A percentile compares a stretch with the other conserved stretches of the same genome.
Evolutionary conservation across 1,140 invertebrate species (phyloP).

Genomic region (Drosophila albomicans): DNA sequence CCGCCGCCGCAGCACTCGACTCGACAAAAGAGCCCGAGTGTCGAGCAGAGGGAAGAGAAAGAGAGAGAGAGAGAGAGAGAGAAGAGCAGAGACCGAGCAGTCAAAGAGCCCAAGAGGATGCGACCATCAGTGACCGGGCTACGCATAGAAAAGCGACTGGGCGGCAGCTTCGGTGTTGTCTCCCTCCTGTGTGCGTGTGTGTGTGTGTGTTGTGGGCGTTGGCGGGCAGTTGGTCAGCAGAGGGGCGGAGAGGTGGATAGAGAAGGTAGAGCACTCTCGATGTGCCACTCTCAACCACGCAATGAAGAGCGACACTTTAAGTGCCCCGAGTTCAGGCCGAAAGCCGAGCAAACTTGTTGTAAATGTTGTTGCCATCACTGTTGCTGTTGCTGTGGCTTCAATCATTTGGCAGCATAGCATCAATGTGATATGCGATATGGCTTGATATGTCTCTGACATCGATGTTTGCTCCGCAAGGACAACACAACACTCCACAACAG

Average conservation of each 20-base stretch:
- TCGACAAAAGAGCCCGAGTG: constrained; percentile 21
- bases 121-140: constrained; percentile 53
- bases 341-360: constrained; percentile 49
- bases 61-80: too few relatives aligned
- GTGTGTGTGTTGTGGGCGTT: constrained; percentile 11
- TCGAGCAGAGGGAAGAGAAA: not conserved
- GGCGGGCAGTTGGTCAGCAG: not conserved
- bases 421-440: constrained; percentile 43
- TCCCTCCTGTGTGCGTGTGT: not conserved
- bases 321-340: constrained; percentile 50
- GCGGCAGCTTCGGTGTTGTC: not conserved
- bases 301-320: constrained; percentile 79
- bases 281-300: constrained; percentile 48
- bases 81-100: too few relatives aligned
- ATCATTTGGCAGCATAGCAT: constrained; percentile 35
- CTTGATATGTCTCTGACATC: constrained; percentile 30
- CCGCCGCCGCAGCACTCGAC: constrained; percentile 44
- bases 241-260: not conserved
- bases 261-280: constrained; percentile 40
- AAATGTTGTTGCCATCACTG: constrained; percentile 28
- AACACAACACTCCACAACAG: constrained; percentile 39
- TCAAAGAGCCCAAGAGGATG: constrained; percentile 50
- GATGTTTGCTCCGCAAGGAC: constrained; percentile 17
- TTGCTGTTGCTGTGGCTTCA: constrained; percentile 29
- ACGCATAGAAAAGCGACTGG: constrained; percentile 35